These are phyloP conservation scores for Crotalus viridis DNA, from an alignment of 2,113 vertebrate species.

Conservation along the genomic window DNA sequence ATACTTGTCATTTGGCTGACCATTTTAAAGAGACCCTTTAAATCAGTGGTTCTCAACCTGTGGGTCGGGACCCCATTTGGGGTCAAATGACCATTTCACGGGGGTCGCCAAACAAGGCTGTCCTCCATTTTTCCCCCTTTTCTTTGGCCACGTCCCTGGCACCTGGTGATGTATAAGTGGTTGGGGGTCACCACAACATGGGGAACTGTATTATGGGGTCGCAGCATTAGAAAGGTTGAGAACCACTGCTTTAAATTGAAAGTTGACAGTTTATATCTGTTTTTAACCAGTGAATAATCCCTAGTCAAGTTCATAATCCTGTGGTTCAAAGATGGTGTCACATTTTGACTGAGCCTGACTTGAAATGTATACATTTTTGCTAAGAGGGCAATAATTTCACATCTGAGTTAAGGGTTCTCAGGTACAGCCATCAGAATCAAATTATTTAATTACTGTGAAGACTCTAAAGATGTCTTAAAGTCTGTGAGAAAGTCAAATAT, in stretches of 20 bases:
- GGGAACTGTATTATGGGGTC: no score
- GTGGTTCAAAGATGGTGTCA: not conserved
- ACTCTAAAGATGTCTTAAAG: not conserved
- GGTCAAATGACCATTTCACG: no score
- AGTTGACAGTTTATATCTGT: not conserved
- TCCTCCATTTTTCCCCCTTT: no score
- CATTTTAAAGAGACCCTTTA: not conserved
- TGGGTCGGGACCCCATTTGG: no score
- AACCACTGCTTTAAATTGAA: not conserved
- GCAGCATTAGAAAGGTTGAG: no score
- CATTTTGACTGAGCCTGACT: not conserved
- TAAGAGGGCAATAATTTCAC: not conserved
- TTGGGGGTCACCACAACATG: no score
- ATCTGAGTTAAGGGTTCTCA: not conserved
- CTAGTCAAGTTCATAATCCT: not conserved
- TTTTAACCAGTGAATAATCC: not conserved
- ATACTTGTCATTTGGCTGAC: not conserved
- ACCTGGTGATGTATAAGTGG: no score
- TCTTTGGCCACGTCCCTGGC: no score
- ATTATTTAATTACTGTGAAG: not conserved
- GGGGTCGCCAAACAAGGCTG: no score
- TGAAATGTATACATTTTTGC: not conserved
- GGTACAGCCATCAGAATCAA: not conserved
- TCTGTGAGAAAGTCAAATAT: not conserved
- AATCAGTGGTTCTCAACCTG: not conserved